Evolutionary conservation across 2,888 invertebrate genomes (phyloP).

Genomic region (Laspeyria flexula): DNA sequence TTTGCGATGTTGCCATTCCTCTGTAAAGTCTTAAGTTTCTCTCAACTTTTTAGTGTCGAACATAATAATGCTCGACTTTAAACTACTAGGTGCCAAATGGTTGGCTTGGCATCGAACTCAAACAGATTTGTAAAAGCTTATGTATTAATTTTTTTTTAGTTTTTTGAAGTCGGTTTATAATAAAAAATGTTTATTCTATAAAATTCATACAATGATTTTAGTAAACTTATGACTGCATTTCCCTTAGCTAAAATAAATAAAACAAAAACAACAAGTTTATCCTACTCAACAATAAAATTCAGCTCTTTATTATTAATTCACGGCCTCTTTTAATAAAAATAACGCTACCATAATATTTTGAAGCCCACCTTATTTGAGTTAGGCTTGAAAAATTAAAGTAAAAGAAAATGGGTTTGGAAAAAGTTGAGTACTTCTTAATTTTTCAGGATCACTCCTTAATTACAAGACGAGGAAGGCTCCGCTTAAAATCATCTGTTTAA

Average conservation of each 20-base stretch:
- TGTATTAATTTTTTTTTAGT: no score
- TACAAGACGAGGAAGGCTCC: background rate
- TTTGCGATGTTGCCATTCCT: no score
- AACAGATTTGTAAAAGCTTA: no score
- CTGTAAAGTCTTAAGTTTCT: no score
- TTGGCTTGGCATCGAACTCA: no score
- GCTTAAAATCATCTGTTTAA: constrained; percentile 1
- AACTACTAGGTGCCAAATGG: no score
- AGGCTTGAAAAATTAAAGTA: background rate
- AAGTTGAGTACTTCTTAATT: background rate
- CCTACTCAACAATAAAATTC: background rate
- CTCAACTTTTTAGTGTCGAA: no score
- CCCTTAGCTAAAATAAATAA: background rate
- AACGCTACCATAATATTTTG: background rate
- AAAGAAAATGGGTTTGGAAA: constrained; percentile 1
- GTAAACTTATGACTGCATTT: no score
- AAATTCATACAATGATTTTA: no score
- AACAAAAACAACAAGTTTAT: background rate
- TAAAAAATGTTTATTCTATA: no score
- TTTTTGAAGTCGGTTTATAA: no score
- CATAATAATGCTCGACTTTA: no score
- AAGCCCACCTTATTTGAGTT: background rate
- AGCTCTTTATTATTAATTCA: background rate
- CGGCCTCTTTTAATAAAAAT: background rate
- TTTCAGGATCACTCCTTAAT: background rate